Conservation (phyloP, 2,113 vertebrate genomes). For the Lepisosteus osseus region DNA sequence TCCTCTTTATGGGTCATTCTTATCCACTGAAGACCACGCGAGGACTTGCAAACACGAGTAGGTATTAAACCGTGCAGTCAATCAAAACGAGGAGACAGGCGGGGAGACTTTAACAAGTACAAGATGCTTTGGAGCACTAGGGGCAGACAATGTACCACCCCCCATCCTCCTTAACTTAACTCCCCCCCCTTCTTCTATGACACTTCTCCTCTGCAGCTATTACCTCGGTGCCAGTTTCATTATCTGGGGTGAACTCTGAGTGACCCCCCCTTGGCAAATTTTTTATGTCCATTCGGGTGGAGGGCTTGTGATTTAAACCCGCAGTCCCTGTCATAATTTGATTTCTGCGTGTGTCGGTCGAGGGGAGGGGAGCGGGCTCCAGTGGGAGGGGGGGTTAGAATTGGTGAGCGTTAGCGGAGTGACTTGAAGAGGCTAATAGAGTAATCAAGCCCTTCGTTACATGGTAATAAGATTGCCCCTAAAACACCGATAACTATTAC, state of each 20-base stretch:
- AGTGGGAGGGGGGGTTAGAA: slow-evolving; percentile 47
- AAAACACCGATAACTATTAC: slow-evolving; percentile 74
- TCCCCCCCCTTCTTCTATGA: slow-evolving; percentile 51
- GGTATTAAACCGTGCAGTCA: slow-evolving; percentile 12
- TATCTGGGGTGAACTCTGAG: slow-evolving; percentile 76
- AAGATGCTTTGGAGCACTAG: slow-evolving; percentile 24
- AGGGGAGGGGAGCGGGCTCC: slow-evolving; percentile 23
- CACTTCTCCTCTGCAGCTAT: slow-evolving; percentile 72
- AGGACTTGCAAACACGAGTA: slow-evolving; percentile 5
- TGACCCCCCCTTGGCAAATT: slow-evolving; percentile 74
- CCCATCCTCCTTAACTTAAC: slow-evolving; percentile 56
- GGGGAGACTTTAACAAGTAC: neutral
- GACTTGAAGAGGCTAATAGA: slow-evolving; percentile 74
- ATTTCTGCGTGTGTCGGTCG: slow-evolving; percentile 67
- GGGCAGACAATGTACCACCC: slow-evolving; percentile 67
- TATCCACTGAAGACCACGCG: neutral
- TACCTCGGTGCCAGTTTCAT: slow-evolving; percentile 79
- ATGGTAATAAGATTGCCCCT: slow-evolving; percentile 70
- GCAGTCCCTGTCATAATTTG: slow-evolving; percentile 74
- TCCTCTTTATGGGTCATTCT: slow-evolving; percentile 15
- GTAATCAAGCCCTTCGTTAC: slow-evolving; percentile 73
- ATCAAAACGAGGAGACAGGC: slow-evolving; percentile 15
- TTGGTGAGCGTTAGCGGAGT: slow-evolving; percentile 63
- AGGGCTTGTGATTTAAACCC: slow-evolving; percentile 72
- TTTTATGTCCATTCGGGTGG: slow-evolving; percentile 76